These are phyloP conservation scores for Spondyliosoma cantharus DNA, from an alignment of 2,797 vertebrate species.

Conservation along the genomic window DNA sequence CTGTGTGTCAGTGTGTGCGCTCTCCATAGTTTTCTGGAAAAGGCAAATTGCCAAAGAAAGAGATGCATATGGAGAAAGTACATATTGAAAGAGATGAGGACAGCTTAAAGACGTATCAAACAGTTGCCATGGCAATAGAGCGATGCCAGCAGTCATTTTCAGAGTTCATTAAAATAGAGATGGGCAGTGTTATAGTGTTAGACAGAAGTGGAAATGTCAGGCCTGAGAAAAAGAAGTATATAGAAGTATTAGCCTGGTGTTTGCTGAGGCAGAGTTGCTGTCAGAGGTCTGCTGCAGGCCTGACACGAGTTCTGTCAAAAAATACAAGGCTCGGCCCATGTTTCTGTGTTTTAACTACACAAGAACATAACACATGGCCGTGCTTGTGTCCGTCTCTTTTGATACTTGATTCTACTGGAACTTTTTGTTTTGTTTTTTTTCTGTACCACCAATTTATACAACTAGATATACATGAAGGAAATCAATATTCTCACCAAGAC, in stretches of 20 bases:
- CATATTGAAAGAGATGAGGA: slow-evolving; percentile 14
- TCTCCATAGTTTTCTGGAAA: neutral
- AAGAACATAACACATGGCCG: neutral
- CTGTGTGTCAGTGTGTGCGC: neutral
- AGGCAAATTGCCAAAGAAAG: slow-evolving; percentile 5
- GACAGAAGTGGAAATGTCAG: slow-evolving; percentile 42
- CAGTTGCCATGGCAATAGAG: slow-evolving; percentile 66
- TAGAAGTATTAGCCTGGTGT: slow-evolving; percentile 23
- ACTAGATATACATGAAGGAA: neutral
- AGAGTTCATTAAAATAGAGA: slow-evolving; percentile 41
- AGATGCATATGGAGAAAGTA: neutral
- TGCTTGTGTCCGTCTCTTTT: neutral
- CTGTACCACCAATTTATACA: neutral
- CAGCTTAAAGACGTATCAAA: slow-evolving; percentile 20
- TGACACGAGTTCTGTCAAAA: slow-evolving; percentile 26
- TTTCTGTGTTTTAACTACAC: slow-evolving; percentile 8
- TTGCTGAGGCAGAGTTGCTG: slow-evolving; percentile 28
- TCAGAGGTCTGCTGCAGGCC: neutral
- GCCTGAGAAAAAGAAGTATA: slow-evolving; percentile 9
- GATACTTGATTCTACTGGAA: neutral
- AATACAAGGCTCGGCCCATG: neutral
- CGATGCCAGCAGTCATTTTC: slow-evolving; percentile 34
- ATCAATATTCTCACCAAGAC: neutral
- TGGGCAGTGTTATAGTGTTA: slow-evolving; percentile 39
- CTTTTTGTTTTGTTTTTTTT: neutral